Percentiles rank a stretch among this genome's conserved stretches.
Conservation (phyloP, 2,888 invertebrate species). For the Erebia palarica region DNA sequence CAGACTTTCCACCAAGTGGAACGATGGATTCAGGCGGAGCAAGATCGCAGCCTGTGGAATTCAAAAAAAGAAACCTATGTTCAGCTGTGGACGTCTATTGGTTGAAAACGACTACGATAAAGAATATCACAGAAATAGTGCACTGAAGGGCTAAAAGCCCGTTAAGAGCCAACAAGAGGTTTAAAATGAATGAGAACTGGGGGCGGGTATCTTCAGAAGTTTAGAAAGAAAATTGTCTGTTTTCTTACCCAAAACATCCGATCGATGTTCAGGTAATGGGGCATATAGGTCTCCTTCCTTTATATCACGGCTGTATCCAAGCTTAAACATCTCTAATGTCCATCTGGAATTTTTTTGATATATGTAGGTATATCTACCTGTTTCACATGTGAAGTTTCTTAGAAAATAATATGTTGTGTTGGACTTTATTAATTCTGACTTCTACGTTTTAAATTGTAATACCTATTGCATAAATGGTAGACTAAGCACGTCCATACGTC, state of each 20-base stretch:
- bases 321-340: constrained; percentile 86
- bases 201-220: too few species aligned
- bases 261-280: constrained; percentile 86
- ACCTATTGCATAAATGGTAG: background rate
- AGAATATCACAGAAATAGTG: background rate
- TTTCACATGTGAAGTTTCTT: background rate
- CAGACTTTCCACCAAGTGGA: too few species aligned
- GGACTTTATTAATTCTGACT: background rate
- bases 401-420: background rate
- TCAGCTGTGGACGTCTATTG: too few species aligned
- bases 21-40: too few species aligned
- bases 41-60: too few species aligned
- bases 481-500: background rate
- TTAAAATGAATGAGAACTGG: too few species aligned
- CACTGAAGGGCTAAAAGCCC: too few species aligned
- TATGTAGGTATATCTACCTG: background rate
- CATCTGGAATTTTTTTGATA: constrained; percentile 79
- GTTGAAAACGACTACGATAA: too few species aligned
- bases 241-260: constrained; percentile 71
- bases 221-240: background rate
- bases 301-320: constrained; percentile 86
- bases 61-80: too few species aligned
- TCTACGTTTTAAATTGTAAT: background rate
- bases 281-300: constrained; percentile 85
- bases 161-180: too few species aligned